Percentiles rank a stretch among this genome's conserved stretches.
Conservation (phyloP, 1,140 invertebrate species). For the Drosophila ananassae region DNA sequence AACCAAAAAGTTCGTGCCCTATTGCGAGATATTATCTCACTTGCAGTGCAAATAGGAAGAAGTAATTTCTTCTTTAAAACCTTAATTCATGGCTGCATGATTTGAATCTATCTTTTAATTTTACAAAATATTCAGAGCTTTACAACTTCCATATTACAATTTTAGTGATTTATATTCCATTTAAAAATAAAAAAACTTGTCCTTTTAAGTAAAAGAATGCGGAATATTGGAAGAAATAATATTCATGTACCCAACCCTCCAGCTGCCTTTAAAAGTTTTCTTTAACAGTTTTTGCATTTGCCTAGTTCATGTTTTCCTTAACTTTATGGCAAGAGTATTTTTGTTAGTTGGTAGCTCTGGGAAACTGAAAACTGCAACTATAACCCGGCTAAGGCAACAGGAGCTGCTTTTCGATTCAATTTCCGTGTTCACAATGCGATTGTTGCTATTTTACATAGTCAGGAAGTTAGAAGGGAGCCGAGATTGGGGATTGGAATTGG, state of each 20-base stretch:
- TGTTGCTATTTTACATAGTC: conserved; percentile 76
- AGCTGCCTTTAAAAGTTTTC: conserved; percentile 14
- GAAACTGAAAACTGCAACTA: conserved; percentile 28
- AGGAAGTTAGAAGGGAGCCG: conserved; percentile 23
- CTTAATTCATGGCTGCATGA: no score
- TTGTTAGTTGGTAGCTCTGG: conserved; percentile 44
- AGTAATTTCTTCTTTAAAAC: no score
- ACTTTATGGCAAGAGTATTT: conserved; percentile 67
- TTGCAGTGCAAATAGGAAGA: no score
- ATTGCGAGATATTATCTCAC: no score
- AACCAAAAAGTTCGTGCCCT: no score
- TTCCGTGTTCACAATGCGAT: conserved; percentile 72
- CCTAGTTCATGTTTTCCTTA: conserved; percentile 65
- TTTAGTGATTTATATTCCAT: neutral
- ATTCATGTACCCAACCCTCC: neutral
- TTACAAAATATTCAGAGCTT: no score
- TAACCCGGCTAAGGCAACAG: conserved; percentile 14
- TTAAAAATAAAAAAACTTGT: no score
- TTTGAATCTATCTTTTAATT: no score
- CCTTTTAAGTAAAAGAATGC: neutral
- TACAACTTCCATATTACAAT: neutral
- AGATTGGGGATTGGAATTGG: conserved; percentile 14
- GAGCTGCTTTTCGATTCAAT: conserved; percentile 74
- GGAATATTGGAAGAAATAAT: neutral
- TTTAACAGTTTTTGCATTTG: conserved; percentile 31